Evolutionary conservation across 2,888 invertebrate species (phyloP), one percentile per base, ranked within the genome.

Genomic region (Hetaerina titia): DNA sequence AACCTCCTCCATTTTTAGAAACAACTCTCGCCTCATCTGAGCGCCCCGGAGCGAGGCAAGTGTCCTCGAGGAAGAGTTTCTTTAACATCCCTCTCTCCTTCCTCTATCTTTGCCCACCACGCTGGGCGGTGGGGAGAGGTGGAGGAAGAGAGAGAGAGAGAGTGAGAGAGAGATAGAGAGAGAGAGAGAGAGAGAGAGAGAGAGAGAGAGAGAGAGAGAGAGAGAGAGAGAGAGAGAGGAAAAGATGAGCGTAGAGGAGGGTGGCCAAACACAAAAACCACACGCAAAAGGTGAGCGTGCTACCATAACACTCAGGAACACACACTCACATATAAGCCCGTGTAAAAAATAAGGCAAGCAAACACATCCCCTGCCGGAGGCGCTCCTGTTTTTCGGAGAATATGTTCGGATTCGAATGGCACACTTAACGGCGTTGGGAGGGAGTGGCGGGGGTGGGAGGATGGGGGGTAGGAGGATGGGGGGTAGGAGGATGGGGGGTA

Each of bases 371-470:
- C 81, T 13, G 9, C 81, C 15, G 81, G 31, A 81, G 81, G 81
- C 31, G 25, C 81, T 31, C 81, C 25, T 31, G 31, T 81, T 81
- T 81, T 81, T 81, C 81, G 81, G 81, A 25, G 81, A 81, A 81
- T 81, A 81, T 81, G 31, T 81, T 81, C 13, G 81, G 11, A 81
- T 81, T 81, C 81, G 81, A 81, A 81, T 81, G 81, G 81, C 31
- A 31, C 81, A 81, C 25, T 81, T 81, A 81, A 13, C 11, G 11
- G 69, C 45, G 45, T 45, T 45, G 45, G 45, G 45, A 45, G 45
- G 45, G 45, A 45, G 45, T 4, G 60, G 60, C 60, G 60, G 60
- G 17, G 19, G 69, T 5, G 69, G 69, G 69, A 69, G 69, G 69
- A 60, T 7, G 60, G 60, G 60, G 13, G 60, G 7, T 60, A 7